Conservation (phyloP, 2,888 invertebrate genomes). For the Digitonthophagus gazella region DNA sequence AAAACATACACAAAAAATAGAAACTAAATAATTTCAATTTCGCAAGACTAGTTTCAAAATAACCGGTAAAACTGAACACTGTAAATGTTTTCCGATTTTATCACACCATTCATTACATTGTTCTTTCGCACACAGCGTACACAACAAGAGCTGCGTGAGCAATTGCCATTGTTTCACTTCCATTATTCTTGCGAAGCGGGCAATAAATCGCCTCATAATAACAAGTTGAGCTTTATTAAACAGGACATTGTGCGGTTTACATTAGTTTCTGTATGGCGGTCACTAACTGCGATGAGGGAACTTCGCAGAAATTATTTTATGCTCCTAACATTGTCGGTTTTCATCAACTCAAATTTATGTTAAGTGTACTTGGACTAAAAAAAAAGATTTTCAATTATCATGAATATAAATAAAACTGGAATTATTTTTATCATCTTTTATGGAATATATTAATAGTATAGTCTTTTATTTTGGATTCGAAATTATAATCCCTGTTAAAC, state of each 20-base stretch:
- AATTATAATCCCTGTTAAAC: too few relatives aligned
- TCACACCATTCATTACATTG: background rate
- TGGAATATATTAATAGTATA: too few relatives aligned
- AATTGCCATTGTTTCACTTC: background rate
- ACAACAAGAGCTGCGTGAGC: background rate
- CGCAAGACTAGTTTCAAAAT: background rate
- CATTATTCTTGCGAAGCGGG: background rate
- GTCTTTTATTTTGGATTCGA: too few relatives aligned
- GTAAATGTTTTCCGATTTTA: background rate
- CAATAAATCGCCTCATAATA: background rate
- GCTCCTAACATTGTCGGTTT: background rate
- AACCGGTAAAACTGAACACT: background rate
- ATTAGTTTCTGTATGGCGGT: background rate
- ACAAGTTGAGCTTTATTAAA: background rate
- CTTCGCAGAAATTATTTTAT: background rate
- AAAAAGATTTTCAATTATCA: too few relatives aligned
- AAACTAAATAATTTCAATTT: too few relatives aligned
- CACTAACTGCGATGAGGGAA: background rate
- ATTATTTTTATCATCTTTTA: too few relatives aligned
- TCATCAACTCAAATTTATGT: background rate
- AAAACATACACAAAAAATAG: too few relatives aligned
- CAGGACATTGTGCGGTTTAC: background rate
- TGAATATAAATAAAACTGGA: too few relatives aligned
- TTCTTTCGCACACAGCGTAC: background rate
- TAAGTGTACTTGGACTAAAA: too few relatives aligned